Conservation (phyloP, 2,888 invertebrate genomes). For the Physocephala rufipes region DNA sequence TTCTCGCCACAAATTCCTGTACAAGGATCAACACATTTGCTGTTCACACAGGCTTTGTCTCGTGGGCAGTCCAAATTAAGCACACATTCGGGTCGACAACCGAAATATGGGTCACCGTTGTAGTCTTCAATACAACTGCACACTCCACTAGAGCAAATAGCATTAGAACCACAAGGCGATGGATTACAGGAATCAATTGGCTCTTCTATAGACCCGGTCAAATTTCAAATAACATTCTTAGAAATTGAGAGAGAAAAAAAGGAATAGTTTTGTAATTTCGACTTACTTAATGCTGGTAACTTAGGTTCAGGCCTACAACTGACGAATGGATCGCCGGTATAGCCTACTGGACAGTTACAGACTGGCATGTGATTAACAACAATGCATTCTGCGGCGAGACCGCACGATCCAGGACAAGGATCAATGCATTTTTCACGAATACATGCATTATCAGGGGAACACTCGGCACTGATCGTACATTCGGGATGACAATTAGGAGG, state of each 20-base stretch:
- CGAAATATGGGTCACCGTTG: constrained; percentile 79
- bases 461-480: constrained; percentile 76
- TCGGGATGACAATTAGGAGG: constrained; percentile 79
- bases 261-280: constrained; percentile 8
- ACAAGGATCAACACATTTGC: constrained; percentile 80
- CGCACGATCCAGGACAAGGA: constrained; percentile 77
- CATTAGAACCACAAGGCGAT: constrained; percentile 78
- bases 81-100: constrained; percentile 82
- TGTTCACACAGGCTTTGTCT: constrained; percentile 74
- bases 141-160: constrained; percentile 70
- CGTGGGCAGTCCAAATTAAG: constrained; percentile 76
- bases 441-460: constrained; percentile 74
- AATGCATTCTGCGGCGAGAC: constrained; percentile 70
- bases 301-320: constrained; percentile 63
- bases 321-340: constrained; percentile 69
- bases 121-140: constrained; percentile 79
- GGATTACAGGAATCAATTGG: constrained; percentile 71
- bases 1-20: constrained; percentile 78
- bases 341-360: constrained; percentile 71
- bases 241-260: constrained; percentile 3
- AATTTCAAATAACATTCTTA: constrained; percentile 38
- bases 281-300: constrained; percentile 41
- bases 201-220: constrained; percentile 55
- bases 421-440: constrained; percentile 75
- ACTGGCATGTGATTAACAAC: constrained; percentile 75